Base-by-base conservation (phyloP, 2,797 vertebrate genomes). In the Clarias pachynema region DNA sequence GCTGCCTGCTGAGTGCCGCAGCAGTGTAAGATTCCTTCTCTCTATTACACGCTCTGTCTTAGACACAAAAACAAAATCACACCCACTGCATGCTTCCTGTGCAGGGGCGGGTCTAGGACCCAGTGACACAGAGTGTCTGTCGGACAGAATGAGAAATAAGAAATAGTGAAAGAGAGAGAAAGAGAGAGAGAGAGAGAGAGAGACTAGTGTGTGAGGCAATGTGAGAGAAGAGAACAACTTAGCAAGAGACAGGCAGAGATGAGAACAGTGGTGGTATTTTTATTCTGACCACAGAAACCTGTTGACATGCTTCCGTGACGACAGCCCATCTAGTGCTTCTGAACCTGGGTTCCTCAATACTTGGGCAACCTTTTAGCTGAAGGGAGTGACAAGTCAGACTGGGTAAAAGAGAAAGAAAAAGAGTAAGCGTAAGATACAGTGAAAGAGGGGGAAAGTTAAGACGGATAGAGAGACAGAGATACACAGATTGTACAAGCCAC, bases 231-330 rank as follows among this genome's bases (percentile, higher is more conserved):
- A 93, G 90, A 94, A 84, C 91, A 31, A 82, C 20, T 77, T 79
- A 86, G 37, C n/a, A 16, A 37, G 73, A 62, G 7, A 49, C 24
- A 79, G 69, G 86, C 65, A 70, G 82, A 90, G 92, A 72, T 49
- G 84, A 93, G 66, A 90, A 85, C 84, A 40, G 63, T 37, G 77
- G 91, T 92, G 92, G 90, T 93, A 91, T 89, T 93, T 95, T 93
- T 90, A 92, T 86, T 93, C 93, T 95, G 95, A 93, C 96, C 96
- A 94, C 94, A 95, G 88, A 96, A 92, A 84, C 93, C 93, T 95
- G 95, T 95, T 95, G 92, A 93, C 90, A 96, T 93, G 90, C 93
- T 97, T 98, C 97, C 97, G 94, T 95, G 93, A 89, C 87, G 91
- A 94, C 92, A 95, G 91, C 87, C 86, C 89, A 92, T 88, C 89